Percentiles rank a stretch among this genome's conserved stretches.
These are phyloP conservation scores for Cosmia trapezina DNA, from an alignment of 2,888 invertebrate species.

Conservation along the genomic window DNA sequence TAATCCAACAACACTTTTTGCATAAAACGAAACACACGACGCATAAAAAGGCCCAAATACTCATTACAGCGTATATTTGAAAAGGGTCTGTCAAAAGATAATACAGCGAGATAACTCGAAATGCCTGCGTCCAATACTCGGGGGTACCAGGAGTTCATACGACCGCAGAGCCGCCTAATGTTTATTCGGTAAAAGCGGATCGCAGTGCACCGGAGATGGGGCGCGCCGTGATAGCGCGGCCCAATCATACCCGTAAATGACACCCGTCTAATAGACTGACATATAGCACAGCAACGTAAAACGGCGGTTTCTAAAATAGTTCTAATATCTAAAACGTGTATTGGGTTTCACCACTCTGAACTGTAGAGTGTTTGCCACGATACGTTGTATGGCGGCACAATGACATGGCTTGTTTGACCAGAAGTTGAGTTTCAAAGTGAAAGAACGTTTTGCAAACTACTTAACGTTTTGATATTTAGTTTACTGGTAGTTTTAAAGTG, in stretches of 20 bases:
- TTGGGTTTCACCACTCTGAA: constrained; percentile 15
- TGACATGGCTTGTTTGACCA: constrained; percentile 31
- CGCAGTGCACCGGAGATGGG: constrained; percentile 71
- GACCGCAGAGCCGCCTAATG: constrained; percentile 55
- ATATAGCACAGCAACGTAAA: constrained; percentile 37
- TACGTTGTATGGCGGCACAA: constrained; percentile 18
- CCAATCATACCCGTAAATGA: constrained; percentile 67
- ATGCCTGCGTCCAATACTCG: constrained; percentile 39
- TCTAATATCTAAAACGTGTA: constrained; percentile 45
- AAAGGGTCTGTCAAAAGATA: constrained; percentile 55
- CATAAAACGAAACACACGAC: constrained; percentile 16
- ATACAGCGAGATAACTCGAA: constrained; percentile 49
- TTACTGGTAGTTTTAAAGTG: constrained; percentile 35
- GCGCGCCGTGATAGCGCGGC: constrained; percentile 65
- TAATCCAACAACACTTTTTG: constrained; percentile 14
- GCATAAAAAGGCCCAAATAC: constrained; percentile 25
- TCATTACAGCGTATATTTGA: constrained; percentile 47
- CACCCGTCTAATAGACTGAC: constrained; percentile 54
- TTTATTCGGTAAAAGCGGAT: constrained; percentile 66
- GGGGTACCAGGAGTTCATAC: constrained; percentile 39
- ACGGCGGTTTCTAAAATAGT: constrained; percentile 19
- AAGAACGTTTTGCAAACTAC: constrained; percentile 29
- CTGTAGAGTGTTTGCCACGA: constrained; percentile 19
- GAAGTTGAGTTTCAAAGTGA: constrained; percentile 28
- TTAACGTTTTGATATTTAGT: constrained; percentile 37